phyloP scores from a whole-genome alignment of 2,888 invertebrate species.

The Lochmaea capreae region DNA sequence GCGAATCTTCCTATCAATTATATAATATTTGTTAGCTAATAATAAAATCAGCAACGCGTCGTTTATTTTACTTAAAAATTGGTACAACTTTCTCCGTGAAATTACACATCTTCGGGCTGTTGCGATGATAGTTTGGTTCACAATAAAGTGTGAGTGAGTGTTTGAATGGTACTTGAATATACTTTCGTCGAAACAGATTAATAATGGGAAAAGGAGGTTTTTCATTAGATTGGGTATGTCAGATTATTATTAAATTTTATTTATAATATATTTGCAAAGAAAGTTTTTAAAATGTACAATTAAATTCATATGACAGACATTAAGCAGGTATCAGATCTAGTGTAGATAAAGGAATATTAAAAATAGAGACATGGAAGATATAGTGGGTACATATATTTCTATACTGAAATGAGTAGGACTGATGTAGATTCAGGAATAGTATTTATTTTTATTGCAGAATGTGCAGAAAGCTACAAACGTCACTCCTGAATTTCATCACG shows the following conservation, averaged over 20 bases:
- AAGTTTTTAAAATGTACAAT: too few species aligned
- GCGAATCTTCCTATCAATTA: conserved; percentile 1
- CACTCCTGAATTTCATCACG: conserved; percentile 90
- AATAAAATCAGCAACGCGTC: conserved; percentile 16
- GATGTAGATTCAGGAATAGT: too few species aligned
- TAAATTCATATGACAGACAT: too few species aligned
- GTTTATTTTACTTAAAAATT: conserved; percentile 22
- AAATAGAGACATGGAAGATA: too few species aligned
- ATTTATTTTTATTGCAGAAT: conserved; percentile 40
- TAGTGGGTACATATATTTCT: too few species aligned
- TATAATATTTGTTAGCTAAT: conserved; percentile 25
- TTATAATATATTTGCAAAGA: background rate
- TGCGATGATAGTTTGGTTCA: background rate
- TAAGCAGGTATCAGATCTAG: too few species aligned
- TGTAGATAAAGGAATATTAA: too few species aligned
- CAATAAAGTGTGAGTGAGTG: conserved; percentile 3
- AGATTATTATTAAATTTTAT: background rate
- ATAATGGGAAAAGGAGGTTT: conserved; percentile 32
- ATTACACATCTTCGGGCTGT: conserved; percentile 23
- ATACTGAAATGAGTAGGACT: too few species aligned
- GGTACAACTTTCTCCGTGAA: conserved; percentile 37
- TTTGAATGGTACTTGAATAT: background rate
- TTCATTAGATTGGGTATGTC: conserved; percentile 33
- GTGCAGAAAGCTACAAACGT: conserved; percentile 81
- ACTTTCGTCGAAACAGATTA: background rate